Evolutionary conservation across 2,113 vertebrate species (phyloP).

Genomic region (Chlamydotis undulata): DNA sequence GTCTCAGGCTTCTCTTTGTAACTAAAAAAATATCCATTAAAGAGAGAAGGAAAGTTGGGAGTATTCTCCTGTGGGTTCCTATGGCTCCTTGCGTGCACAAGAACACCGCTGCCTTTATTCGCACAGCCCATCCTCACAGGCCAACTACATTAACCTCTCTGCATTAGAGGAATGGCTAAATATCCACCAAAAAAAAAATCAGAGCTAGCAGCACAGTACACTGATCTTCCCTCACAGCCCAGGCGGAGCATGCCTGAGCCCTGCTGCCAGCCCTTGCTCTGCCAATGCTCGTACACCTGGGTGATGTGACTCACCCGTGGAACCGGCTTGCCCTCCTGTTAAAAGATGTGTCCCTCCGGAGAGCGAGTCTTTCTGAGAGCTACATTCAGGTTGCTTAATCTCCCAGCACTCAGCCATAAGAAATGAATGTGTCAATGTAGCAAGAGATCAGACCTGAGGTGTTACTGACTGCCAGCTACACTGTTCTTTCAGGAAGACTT

Average conservation of each 20-base stretch:
- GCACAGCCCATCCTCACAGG: background rate
- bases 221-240: background rate
- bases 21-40: background rate
- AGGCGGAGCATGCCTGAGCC: background rate
- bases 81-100: background rate
- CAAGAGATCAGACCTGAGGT: background rate
- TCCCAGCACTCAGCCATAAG: background rate
- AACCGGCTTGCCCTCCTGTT: background rate
- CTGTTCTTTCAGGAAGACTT: background rate
- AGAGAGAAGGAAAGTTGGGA: background rate
- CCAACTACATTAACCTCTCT: background rate
- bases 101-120: background rate
- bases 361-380: background rate
- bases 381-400: background rate
- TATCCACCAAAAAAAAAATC: background rate
- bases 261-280: background rate
- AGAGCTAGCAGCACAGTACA: background rate
- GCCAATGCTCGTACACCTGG: background rate
- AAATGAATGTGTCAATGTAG: rapidly evolving
- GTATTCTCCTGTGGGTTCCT: background rate
- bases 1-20: background rate
- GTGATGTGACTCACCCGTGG: rapidly evolving
- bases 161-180: background rate
- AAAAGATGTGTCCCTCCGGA: background rate
- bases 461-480: background rate